Percentiles rank a stretch among this genome's conserved stretches.
These are phyloP conservation scores for Hypomecis atomaria DNA, from an alignment of 2,888 invertebrate species.

Conservation along the genomic window DNA sequence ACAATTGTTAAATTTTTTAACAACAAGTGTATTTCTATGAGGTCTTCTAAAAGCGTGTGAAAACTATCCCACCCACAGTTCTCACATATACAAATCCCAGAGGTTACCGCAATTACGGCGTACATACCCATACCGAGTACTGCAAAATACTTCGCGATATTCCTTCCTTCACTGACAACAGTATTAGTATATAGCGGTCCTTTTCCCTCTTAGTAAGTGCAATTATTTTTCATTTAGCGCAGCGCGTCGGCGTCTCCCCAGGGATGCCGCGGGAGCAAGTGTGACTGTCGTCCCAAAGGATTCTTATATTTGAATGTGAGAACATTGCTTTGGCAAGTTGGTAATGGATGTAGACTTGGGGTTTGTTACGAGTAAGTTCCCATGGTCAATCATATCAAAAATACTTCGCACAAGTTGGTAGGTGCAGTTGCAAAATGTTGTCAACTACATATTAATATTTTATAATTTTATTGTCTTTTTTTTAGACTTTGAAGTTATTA, in stretches of 20 bases:
- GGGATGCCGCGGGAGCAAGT: constrained; percentile 73
- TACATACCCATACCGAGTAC: constrained; percentile 22
- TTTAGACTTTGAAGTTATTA: no score
- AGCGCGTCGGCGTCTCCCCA: constrained; percentile 65
- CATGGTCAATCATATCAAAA: no score
- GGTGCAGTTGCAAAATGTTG: no score
- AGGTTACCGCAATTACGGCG: constrained; percentile 53
- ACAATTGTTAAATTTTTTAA: no score
- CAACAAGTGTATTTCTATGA: neutral
- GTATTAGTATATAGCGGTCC: constrained; percentile 43
- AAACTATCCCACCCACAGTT: constrained; percentile 49
- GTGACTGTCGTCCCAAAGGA: constrained; percentile 58
- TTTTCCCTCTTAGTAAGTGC: constrained; percentile 52
- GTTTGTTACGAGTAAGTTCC: constrained; percentile 58
- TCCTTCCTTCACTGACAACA: constrained; percentile 44
- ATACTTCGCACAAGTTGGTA: no score
- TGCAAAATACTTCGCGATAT: constrained; percentile 30
- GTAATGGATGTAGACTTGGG: constrained; percentile 60
- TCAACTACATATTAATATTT: no score
- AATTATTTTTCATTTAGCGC: constrained; percentile 83
- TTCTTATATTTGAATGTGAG: constrained; percentile 74
- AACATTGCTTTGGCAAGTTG: constrained; percentile 60
- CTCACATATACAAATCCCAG: constrained; percentile 67
- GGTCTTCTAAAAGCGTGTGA: constrained; percentile 53
- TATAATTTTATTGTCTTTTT: no score